Evolutionary conservation across 2,113 vertebrate species (phyloP), one percentile per base, ranked within the genome.

Genomic region (Prinia subflava): DNA sequence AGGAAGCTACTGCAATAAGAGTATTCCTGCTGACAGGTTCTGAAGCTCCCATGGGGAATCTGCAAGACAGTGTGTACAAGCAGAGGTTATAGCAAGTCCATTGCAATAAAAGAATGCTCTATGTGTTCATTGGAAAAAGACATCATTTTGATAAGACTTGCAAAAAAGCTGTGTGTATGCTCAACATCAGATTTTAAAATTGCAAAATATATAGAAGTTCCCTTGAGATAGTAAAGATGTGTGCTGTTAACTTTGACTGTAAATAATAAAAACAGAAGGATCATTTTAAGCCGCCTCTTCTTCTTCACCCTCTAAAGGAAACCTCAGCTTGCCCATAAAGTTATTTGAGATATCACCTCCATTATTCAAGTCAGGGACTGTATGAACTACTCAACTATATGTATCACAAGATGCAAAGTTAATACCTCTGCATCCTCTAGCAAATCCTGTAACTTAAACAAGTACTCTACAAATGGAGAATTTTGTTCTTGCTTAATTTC

Each of bases 101-200:
- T 62, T 50, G 41, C 31, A 68, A 3, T 50, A 64, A 35, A 37
- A 83, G n/a, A 75, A 49, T 37, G 15, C 37, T 59, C 23, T 56
- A 9, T 57, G 2, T 60, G 21, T 69, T 19, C 35, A 13, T 50
- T 3, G 25, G 35, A 67, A 25, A 81, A 77, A 55, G 13, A 25
- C 2, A 3, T 47, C 0, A 15, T 37, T 55, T 60, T 90, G 33
- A 3, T 65, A 30, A 30, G 13, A n/a, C 15, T 68, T 87, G 27
- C 0, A 0, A 37, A 59, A 87, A 93, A 86, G 24, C 14, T 0
- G 0, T 33, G 12, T 27, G 4, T 75, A 10, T 85, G 27, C 35
- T 77, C 22, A 52, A 17, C 8, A 7, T 60, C 30, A 7, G 30
- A 39, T 33, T 83, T 83, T 46, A 65, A 95, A 88, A 49, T 31